phyloP scores from a whole-genome alignment of 2,888 invertebrate species.

The Dermolepida albohirtum region DNA sequence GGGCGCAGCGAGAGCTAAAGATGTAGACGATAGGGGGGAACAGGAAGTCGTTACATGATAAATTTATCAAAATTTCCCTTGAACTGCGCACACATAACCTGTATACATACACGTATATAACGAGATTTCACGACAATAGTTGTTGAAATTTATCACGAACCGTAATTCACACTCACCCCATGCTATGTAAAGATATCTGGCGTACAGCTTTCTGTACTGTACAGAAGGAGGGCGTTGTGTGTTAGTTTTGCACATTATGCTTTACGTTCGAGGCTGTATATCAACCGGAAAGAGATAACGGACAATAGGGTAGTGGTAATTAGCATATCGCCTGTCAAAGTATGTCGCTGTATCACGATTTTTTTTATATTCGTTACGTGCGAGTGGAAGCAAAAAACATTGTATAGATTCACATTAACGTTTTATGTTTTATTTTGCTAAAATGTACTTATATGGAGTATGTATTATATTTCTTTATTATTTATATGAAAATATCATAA shows the following conservation, averaged over 20 bases:
- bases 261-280: constrained; percentile 40
- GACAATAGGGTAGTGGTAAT: constrained; percentile 46
- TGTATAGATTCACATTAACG: no score
- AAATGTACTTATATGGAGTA: no score
- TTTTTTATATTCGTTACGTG: not conserved
- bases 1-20: no score
- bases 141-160: constrained; percentile 36
- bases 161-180: constrained; percentile 28
- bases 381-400: no score
- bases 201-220: constrained; percentile 23
- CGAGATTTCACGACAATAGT: constrained; percentile 37
- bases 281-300: constrained; percentile 50
- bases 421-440: no score
- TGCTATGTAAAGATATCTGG: constrained; percentile 30
- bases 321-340: constrained; percentile 51
- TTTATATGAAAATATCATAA: no score
- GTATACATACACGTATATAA: constrained; percentile 8
- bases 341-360: constrained; percentile 35
- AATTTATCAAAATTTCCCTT: constrained; percentile 38
- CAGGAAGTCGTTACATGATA: constrained; percentile 32
- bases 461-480: no score
- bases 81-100: constrained; percentile 27
- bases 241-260: constrained; percentile 43
- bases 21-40: not conserved
- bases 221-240: not conserved